Conservation (phyloP, 2,888 invertebrate species). For the Lissonota sp. region DNA sequence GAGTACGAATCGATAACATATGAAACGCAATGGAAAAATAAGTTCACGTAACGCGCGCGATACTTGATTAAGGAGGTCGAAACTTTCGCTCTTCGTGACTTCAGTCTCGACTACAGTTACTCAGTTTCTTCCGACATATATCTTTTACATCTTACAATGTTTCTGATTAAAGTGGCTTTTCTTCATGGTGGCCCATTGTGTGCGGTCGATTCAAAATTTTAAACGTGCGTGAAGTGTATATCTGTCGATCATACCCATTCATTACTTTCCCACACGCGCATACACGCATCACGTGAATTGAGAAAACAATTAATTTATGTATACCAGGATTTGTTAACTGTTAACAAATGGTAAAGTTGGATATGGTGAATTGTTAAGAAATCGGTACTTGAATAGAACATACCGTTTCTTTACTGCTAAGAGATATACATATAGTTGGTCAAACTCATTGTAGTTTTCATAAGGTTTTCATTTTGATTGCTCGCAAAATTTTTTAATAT, state of each 20-base stretch:
- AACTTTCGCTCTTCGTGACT: conserved; percentile 56
- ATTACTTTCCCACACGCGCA: conserved; percentile 1
- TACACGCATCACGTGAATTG: neutral
- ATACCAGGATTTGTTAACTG: too few species aligned
- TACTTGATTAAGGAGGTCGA: conserved; percentile 53
- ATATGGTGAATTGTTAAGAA: too few species aligned
- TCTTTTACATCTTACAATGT: conserved; percentile 22
- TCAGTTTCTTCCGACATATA: neutral
- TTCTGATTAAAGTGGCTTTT: neutral
- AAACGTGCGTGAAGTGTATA: neutral
- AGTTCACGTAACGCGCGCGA: conserved; percentile 26
- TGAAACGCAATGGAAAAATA: conserved; percentile 25
- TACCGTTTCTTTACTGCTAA: too few species aligned
- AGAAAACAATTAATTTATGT: too few species aligned
- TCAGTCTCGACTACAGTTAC: conserved; percentile 14
- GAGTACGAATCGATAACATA: conserved; percentile 18
- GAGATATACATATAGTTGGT: too few species aligned
- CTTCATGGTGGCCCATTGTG: conserved; percentile 20
- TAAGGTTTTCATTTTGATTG: too few species aligned
- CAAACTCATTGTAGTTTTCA: too few species aligned
- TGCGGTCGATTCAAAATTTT: conserved; percentile 20
- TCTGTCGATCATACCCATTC: conserved; percentile 13
- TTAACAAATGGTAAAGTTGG: too few species aligned
- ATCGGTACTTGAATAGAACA: too few species aligned
- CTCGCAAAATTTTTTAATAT: too few species aligned